Evolutionary conservation across 2,888 invertebrate species (phyloP), one percentile per base, ranked within the genome.

Genomic region (Choristoneura rosaceana): DNA sequence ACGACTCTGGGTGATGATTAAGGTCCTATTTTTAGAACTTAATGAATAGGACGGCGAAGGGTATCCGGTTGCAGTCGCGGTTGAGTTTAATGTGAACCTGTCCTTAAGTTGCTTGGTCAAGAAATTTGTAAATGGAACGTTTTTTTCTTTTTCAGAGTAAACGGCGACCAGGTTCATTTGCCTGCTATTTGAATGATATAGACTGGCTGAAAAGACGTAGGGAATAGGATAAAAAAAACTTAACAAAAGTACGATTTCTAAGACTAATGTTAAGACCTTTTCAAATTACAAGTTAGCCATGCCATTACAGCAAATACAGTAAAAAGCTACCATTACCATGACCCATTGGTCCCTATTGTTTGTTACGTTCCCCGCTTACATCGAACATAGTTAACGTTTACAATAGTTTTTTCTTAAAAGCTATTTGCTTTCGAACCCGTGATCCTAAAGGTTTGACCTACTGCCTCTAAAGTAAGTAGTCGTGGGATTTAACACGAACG

Each of bases 1-100:
- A 75, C 74, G 47, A 41, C 65, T 67, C 55, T 45, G 52, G 52
- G 55, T 45, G 45, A 38, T 45, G 55, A 67, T 71, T 71, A 71
- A 47, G 38, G 67, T 4, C 52, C 71, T 71, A 71, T 71, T 62
- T 71, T 58, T 71, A 71, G 55, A n/a, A 9, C 10, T n/a, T 71
- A 71, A 67, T 71, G 67, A 67, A 50, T 43, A 43, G 64, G 50
- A 52, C 60, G 45, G 60, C 25, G 62, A 69, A 69, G 69, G 60
- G 71, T 55, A 67, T 71, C 71, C 71, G 67, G 71, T 62, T 38
- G 58, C 61, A 25, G 55, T 25, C 9, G 50, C 15, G 50, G 25
- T 12, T 10, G 43, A 15, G 45, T 68, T 67, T 66, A 15, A 61
- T 55, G 55, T 55, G 15, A 66, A 67, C 15, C 45, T 43, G 66